Evolutionary conservation across 2,888 invertebrate genomes (phyloP).

Genomic region (Eurytoma adleriae): DNA sequence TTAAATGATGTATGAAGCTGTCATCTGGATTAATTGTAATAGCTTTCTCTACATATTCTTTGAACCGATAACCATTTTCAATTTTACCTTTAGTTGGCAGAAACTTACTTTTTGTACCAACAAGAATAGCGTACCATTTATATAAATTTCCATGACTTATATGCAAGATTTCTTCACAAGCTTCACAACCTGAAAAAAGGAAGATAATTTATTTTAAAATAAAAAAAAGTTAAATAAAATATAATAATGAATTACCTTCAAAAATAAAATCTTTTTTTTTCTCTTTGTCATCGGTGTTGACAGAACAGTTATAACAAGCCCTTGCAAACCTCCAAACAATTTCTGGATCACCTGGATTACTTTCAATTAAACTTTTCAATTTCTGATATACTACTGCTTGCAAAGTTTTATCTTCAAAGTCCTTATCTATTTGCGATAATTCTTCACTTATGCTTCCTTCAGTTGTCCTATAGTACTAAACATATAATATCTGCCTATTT

Average conservation of each 20-base stretch:
- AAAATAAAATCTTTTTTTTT: constrained; percentile 61
- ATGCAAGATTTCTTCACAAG: constrained; percentile 78
- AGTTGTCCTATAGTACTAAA: constrained; percentile 71
- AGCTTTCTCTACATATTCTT: constrained; percentile 83
- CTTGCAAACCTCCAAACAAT: constrained; percentile 71
- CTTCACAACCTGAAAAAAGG: constrained; percentile 77
- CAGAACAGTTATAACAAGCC: constrained; percentile 67
- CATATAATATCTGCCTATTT: constrained; percentile 70
- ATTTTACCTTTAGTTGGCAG: constrained; percentile 82
- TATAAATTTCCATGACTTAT: constrained; percentile 79
- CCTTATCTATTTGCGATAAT: constrained; percentile 64
- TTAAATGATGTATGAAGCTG: constrained; percentile 81
- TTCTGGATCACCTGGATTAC: constrained; percentile 68
- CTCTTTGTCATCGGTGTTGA: constrained; percentile 58
- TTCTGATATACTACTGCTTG: constrained; percentile 62
- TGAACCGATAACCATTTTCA: constrained; percentile 81
- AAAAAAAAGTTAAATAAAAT: neutral
- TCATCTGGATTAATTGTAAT: constrained; percentile 80
- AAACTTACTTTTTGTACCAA: constrained; percentile 81
- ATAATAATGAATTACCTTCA: constrained; percentile 65
- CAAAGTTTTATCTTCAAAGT: constrained; percentile 61
- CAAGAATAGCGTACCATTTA: constrained; percentile 85
- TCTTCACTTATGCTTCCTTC: constrained; percentile 65
- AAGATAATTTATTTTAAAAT: neutral
- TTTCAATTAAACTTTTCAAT: constrained; percentile 64